These are phyloP conservation scores for Phania funesta DNA, from an alignment of 2,888 invertebrate genomes.

Conservation along the genomic window DNA sequence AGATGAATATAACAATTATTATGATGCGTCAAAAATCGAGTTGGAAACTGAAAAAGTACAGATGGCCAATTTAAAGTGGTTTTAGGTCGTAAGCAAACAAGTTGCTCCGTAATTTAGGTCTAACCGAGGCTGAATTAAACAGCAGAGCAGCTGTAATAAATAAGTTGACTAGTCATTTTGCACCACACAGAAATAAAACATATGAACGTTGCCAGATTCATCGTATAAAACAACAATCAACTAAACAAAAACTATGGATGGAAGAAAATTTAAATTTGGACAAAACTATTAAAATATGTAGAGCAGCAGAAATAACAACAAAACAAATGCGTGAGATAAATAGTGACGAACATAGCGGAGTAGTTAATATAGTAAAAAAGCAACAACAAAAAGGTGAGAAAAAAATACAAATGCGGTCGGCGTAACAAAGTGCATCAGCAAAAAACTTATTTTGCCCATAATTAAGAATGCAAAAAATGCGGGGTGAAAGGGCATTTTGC, in stretches of 20 bases:
- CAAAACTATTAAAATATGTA: slow-evolving; percentile 11
- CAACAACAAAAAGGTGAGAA: neutral
- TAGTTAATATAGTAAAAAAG: neutral
- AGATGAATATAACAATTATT: slow-evolving; percentile 17
- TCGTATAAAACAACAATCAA: neutral
- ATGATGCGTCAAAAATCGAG: slow-evolving; percentile 6
- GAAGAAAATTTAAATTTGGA: slow-evolving; percentile 2
- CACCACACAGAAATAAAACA: neutral
- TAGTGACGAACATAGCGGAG: neutral
- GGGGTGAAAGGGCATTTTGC: slow-evolving; percentile 7
- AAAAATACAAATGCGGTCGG: neutral
- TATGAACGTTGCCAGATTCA: slow-evolving; percentile 2
- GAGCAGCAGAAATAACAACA: slow-evolving; percentile 14
- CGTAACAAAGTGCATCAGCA: neutral
- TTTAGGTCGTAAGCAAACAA: slow-evolving; percentile 1
- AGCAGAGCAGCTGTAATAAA: neutral
- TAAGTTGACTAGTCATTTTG: slow-evolving; percentile 11
- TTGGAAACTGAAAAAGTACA: neutral
- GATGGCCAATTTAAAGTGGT: slow-evolving; percentile 7
- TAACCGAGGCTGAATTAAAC: neutral
- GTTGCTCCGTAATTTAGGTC: slow-evolving; percentile 11
- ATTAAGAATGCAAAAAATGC: neutral
- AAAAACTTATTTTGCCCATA: neutral
- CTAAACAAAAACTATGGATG: slow-evolving; percentile 1
- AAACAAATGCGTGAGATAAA: neutral